These are phyloP conservation scores for Suricata suricatta DNA, from an alignment of 2,113 vertebrate genomes.

Conservation along the genomic window DNA sequence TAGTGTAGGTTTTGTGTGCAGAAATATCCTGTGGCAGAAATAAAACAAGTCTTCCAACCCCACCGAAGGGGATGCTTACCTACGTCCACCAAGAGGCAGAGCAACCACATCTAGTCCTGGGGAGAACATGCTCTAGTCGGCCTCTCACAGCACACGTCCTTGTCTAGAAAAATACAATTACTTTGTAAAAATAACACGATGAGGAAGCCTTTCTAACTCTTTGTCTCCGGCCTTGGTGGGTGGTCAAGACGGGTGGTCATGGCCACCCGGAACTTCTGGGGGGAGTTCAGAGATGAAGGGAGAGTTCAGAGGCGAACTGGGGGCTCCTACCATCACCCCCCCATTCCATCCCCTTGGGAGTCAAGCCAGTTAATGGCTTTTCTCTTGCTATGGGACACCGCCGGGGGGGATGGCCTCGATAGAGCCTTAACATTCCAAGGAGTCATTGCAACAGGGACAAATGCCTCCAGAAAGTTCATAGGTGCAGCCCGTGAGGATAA, in stretches of 20 bases:
- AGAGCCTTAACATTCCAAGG: slow-evolving; percentile 30
- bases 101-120: background rate
- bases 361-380: background rate
- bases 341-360: background rate
- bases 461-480: background rate
- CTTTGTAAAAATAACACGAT: background rate
- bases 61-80: background rate
- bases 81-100: background rate
- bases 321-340: background rate
- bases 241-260: background rate
- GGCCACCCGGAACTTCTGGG: background rate
- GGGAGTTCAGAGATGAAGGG: background rate
- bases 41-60: background rate
- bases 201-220: background rate
- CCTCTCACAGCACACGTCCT: background rate
- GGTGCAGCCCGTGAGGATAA: slow-evolving; percentile 19
- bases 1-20: background rate
- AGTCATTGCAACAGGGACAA: background rate
- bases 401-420: background rate
- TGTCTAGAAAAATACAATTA: background rate
- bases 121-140: background rate
- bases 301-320: rapidly evolving
- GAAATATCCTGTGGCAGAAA: background rate
- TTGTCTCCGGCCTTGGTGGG: background rate
- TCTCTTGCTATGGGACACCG: background rate